Base-by-base conservation (phyloP, 2,113 vertebrate genomes). In the Colossoma macropomum region DNA sequence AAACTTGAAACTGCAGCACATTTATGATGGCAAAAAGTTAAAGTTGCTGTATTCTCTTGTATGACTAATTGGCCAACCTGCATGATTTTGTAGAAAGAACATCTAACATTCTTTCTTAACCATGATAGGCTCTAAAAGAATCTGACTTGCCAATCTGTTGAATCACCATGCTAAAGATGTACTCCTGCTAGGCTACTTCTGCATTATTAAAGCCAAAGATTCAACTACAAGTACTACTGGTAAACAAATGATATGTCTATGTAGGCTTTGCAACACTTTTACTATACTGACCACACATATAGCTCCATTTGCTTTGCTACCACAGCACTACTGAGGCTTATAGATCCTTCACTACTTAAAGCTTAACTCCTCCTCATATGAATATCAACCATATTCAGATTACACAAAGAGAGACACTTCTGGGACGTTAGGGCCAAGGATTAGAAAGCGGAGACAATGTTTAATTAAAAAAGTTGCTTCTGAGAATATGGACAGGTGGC, bases 391-490 rank as follows among this genome's bases (percentile, higher is more conserved):
- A 8, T 25, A 70, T 34, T 23, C 66, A 23, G 19, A 70, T 21
- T n/a, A 23, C 34, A 70, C 34, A 21, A 3, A 71, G 21, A 25
- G 21, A 38, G 17, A 38, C 32, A 34, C 68, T 71, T 12, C 34
- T 45, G 68, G 38, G 68, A 45, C 1, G 11, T 9, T 11, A 38
- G 11, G 68, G 34, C n/a, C 19, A 45, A n/a, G 38, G 34, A 45
- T 45, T 71, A 41, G 41, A 41, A 71, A 71, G 34, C 8, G 23
- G n/a, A 71, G 68, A 71, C 34, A 71, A 45, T 45, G 68, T 45
- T 71, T 71, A 71, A 71, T 71, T 71, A 45, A 71, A 69, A 69
- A 71, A 71, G 68, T 25, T 45, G 23, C 68, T 11, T 41, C 27
- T 12, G 68, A 45, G 38, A 71, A 71, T 71, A 45, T 13, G 34